phyloP scores from a whole-genome alignment of 2,113 vertebrate genomes.

The Mionectes macconnelli region DNA sequence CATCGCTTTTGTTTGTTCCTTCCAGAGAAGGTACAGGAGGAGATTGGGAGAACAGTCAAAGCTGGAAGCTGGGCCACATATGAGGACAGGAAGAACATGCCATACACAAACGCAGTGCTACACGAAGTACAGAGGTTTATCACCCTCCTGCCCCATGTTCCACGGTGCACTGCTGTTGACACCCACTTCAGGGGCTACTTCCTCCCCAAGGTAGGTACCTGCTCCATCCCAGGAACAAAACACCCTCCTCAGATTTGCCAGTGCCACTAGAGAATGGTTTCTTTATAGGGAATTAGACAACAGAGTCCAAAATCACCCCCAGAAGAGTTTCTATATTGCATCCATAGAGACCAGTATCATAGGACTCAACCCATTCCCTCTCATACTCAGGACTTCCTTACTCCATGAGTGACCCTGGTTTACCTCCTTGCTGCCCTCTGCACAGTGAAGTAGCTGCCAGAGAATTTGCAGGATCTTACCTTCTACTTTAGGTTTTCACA shows the following conservation, averaged over 20 bases:
- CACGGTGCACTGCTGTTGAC: constrained; percentile 60
- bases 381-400: background rate
- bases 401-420: background rate
- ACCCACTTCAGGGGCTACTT: constrained; percentile 72
- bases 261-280: background rate
- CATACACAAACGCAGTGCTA: constrained; percentile 85
- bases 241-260: background rate
- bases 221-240: background rate
- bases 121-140: constrained; percentile 89
- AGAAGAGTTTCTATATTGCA: background rate
- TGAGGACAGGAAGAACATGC: constrained; percentile 70
- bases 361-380: background rate
- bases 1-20: background rate
- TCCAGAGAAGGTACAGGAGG: constrained; percentile 73
- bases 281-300: background rate
- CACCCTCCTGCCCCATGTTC: constrained; percentile 76
- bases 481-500: background rate
- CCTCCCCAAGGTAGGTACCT: constrained; percentile 73
- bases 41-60: constrained; percentile 62
- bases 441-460: background rate
- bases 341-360: no score
- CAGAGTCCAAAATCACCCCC: background rate
- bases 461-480: background rate
- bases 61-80: constrained; percentile 14
- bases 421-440: background rate